Evolutionary conservation across 1,140 invertebrate species (phyloP).

Genomic region (Amyelois transitella): DNA sequence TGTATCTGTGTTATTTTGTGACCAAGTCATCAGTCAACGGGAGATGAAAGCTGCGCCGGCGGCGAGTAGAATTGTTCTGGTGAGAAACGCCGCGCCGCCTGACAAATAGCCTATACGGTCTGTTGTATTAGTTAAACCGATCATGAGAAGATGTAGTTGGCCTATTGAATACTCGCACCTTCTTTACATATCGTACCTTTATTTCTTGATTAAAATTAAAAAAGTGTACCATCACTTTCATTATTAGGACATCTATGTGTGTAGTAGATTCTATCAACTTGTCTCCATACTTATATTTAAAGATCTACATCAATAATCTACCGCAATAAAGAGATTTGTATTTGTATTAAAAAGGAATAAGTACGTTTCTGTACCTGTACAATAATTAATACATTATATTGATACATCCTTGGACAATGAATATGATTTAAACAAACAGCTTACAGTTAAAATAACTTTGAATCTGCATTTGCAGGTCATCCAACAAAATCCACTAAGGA

Average conservation of each 20-base stretch:
- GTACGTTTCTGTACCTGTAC: too few relatives aligned
- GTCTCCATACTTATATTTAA: too few relatives aligned
- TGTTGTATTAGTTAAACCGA: slow-evolving; percentile 43
- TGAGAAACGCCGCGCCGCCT: slow-evolving; percentile 35
- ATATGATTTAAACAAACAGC: background rate
- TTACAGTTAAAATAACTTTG: background rate
- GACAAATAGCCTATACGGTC: slow-evolving; percentile 49
- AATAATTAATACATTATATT: too few relatives aligned
- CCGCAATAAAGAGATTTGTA: too few relatives aligned
- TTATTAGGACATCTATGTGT: too few relatives aligned
- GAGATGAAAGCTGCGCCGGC: slow-evolving; percentile 44
- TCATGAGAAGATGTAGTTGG: slow-evolving; percentile 7
- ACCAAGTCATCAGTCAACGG: slow-evolving; percentile 51
- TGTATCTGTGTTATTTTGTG: background rate
- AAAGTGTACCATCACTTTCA: too few relatives aligned
- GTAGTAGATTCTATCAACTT: too few relatives aligned
- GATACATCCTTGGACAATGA: too few relatives aligned
- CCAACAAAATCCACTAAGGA: background rate
- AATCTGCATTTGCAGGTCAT: background rate
- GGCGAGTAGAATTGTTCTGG: slow-evolving; percentile 13
- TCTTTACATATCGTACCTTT: background rate
- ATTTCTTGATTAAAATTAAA: background rate
- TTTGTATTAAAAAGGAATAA: too few relatives aligned
- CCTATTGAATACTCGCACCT: background rate
- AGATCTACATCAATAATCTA: too few relatives aligned